These are phyloP conservation scores for Sphenodon punctatus DNA, from an alignment of 2,797 vertebrate genomes.

Conservation along the genomic window DNA sequence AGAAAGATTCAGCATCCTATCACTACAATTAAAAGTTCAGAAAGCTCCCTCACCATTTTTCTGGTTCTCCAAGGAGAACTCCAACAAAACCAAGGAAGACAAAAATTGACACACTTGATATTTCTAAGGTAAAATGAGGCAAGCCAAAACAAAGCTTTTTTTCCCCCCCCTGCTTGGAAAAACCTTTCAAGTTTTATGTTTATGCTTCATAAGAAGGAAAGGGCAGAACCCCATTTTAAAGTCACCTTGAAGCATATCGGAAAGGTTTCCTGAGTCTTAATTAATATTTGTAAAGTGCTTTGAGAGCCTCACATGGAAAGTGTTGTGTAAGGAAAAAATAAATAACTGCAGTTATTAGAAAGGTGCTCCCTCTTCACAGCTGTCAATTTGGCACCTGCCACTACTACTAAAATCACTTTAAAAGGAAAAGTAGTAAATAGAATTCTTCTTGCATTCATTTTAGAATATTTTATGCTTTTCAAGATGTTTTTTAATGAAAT, in stretches of 20 bases:
- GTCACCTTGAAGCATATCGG: conserved; percentile 23
- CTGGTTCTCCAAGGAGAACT: neutral
- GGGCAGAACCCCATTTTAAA: neutral
- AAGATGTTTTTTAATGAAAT: conserved; percentile 37
- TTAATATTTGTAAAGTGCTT: conserved; percentile 12
- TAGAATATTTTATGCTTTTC: conserved; percentile 22
- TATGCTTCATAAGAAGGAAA: neutral
- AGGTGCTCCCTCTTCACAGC: neutral
- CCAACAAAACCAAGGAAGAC: conserved; percentile 1
- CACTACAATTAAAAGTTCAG: conserved; percentile 13
- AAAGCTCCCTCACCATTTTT: neutral
- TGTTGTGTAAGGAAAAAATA: neutral
- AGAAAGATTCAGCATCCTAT: neutral
- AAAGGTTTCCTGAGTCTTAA: neutral
- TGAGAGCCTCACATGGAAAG: conserved; percentile 26
- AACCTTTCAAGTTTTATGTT: neutral
- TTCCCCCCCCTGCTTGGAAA: neutral
- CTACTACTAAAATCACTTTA: neutral
- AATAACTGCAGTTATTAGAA: conserved; percentile 12
- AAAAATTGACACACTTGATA: neutral
- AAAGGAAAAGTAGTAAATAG: conserved; percentile 45
- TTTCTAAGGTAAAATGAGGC: neutral
- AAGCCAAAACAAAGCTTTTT: neutral
- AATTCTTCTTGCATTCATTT: conserved; percentile 24
- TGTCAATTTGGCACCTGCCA: neutral